Percentiles rank a stretch among this genome's conserved stretches.
These are phyloP conservation scores for Cosmorhoe ocellata DNA, from an alignment of 2,888 invertebrate genomes.

Conservation along the genomic window DNA sequence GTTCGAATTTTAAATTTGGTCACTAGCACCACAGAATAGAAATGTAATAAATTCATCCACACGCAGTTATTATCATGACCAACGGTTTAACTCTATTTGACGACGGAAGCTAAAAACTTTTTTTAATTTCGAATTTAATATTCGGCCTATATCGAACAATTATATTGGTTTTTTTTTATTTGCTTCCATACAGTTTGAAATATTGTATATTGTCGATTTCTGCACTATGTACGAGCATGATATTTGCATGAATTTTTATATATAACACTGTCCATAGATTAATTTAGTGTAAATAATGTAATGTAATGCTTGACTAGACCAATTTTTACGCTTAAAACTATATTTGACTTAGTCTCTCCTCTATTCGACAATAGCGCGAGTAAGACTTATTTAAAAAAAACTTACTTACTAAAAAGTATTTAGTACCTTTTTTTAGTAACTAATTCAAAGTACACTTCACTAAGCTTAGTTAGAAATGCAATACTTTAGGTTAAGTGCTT, in stretches of 20 bases:
- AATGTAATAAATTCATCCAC: no score
- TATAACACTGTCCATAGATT: slow-evolving; percentile 33
- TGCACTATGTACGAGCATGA: slow-evolving; percentile 34
- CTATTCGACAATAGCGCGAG: background rate
- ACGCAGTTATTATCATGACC: no score
- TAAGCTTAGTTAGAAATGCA: background rate
- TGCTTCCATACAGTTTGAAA: background rate
- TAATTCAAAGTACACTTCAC: slow-evolving; percentile 1
- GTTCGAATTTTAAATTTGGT: slow-evolving; percentile 1
- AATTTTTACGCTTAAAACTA: slow-evolving; percentile 11
- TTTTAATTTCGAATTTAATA: slow-evolving; percentile 7
- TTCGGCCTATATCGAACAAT: slow-evolving; percentile 9
- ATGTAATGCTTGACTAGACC: slow-evolving; percentile 10
- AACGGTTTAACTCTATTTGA: no score
- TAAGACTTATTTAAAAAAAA: no score
- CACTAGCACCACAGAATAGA: no score
- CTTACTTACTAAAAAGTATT: background rate
- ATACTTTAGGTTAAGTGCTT: background rate
- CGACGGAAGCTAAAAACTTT: no score
- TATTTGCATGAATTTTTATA: slow-evolving; percentile 43
- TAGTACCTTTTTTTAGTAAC: background rate
- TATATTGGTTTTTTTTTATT: slow-evolving; percentile 10
- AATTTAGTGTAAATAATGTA: slow-evolving; percentile 13
- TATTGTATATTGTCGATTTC: no score
- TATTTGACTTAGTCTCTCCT: slow-evolving; percentile 1